Evolutionary conservation across 1,140 invertebrate genomes (phyloP).

Genomic region (Drosophila mojavensis): DNA sequence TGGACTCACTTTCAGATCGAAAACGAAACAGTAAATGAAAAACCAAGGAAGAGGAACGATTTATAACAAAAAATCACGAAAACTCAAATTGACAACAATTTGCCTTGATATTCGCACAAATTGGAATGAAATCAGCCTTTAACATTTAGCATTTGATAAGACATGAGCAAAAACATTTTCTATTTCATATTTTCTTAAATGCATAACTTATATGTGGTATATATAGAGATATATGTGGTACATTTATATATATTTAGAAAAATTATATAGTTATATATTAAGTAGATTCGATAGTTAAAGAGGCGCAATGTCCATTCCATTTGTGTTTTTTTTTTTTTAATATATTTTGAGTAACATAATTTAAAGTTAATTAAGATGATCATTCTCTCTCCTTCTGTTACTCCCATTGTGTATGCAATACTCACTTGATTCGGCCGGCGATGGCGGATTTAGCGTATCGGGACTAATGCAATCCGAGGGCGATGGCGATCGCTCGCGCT

Average conservation of each 20-base stretch:
- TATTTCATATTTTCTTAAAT: slow-evolving; percentile 25
- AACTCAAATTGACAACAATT: slow-evolving; percentile 30
- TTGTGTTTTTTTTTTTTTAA: slow-evolving; percentile 59
- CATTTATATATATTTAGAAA: slow-evolving; percentile 22
- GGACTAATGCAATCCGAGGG: slow-evolving; percentile 94
- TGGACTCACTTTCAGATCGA: slow-evolving; percentile 35
- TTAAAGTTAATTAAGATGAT: slow-evolving; percentile 31
- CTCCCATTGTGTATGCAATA: slow-evolving; percentile 52
- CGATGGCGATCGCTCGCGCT: slow-evolving; percentile 92
- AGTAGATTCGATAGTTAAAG: slow-evolving; percentile 59
- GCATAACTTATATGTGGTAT: slow-evolving; percentile 21
- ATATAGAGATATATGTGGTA: slow-evolving; percentile 34
- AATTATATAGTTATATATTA: slow-evolving; percentile 34
- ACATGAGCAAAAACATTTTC: slow-evolving; percentile 64
- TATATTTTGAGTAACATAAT: slow-evolving; percentile 41
- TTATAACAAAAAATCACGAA: slow-evolving; percentile 12
- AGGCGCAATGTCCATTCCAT: slow-evolving; percentile 80
- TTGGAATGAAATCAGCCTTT: slow-evolving; percentile 76
- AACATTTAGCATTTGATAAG: slow-evolving; percentile 84
- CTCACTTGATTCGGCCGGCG: slow-evolving; percentile 94
- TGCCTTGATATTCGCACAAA: slow-evolving; percentile 63
- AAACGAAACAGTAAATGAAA: slow-evolving; percentile 34
- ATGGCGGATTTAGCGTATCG: slow-evolving; percentile 93
- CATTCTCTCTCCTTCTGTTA: slow-evolving; percentile 1
- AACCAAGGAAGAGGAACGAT: slow-evolving; percentile 8